Percentiles rank a stretch among this genome's conserved stretches.
phyloP scores from a whole-genome alignment of 2,797 vertebrate genomes.

The Meriones psammophilus region DNA sequence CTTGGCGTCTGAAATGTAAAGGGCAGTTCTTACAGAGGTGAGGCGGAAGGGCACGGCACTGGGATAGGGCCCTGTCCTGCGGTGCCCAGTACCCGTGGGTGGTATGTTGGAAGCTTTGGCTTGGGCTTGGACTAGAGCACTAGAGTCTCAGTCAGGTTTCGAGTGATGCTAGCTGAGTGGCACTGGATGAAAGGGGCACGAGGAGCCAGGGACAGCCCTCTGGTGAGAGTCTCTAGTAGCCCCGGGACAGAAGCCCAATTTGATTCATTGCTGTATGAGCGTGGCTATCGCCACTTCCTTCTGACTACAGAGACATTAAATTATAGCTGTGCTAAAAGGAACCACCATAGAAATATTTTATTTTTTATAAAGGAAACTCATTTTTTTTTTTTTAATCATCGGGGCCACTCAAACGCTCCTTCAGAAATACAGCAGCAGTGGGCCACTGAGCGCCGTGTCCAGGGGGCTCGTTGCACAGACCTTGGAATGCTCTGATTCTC shows the following conservation, averaged over 20 bases:
- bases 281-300: neutral
- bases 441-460: slow-evolving; percentile 50
- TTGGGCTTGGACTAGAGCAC: neutral
- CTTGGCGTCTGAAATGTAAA: slow-evolving; percentile 50
- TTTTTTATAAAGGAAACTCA: slow-evolving; percentile 72
- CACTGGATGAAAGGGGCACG: rapidly evolving
- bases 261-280: rapidly evolving
- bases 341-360: slow-evolving; percentile 27
- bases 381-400: slow-evolving; percentile 74
- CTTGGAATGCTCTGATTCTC: neutral
- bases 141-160: neutral
- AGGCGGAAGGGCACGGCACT: neutral
- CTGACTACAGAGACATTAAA: slow-evolving; percentile 58
- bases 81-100: neutral
- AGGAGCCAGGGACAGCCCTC: neutral
- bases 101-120: neutral
- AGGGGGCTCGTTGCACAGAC: slow-evolving; percentile 59
- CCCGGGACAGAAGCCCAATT: neutral
- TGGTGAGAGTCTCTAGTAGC: slow-evolving; percentile 36
- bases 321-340: slow-evolving; percentile 60
- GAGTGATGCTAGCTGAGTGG: rapidly evolving
- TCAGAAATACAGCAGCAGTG: slow-evolving; percentile 68
- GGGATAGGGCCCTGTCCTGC: neutral
- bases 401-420: slow-evolving; percentile 58
- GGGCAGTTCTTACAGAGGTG: slow-evolving; percentile 36